Conservation (phyloP, 92 coral and sea anemone species). For the Pocillopora meandrina region DNA sequence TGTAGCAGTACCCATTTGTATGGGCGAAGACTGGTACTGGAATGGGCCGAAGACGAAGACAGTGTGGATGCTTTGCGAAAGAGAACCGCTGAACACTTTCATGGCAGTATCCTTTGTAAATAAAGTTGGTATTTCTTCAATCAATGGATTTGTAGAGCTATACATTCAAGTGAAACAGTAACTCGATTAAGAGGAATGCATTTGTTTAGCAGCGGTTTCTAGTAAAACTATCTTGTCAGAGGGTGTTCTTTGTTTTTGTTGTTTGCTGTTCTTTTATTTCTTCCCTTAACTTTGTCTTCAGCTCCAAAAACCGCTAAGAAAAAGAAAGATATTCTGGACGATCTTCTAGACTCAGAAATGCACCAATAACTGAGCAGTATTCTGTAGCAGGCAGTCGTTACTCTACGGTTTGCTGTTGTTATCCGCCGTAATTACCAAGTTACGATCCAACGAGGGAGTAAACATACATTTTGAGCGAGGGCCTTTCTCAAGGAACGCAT, state of each 20-base stretch:
- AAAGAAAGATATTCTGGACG: slow-evolving; percentile 76
- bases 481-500: too few relatives aligned
- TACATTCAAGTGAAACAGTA: too few relatives aligned
- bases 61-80: slow-evolving; percentile 88
- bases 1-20: slow-evolving; percentile 97
- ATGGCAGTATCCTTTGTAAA: slow-evolving; percentile 76
- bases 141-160: neutral
- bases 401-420: too few relatives aligned
- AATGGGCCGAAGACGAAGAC: slow-evolving; percentile 98
- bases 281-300: slow-evolving; percentile 37
- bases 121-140: neutral
- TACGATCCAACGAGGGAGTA: too few relatives aligned
- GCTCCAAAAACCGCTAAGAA: slow-evolving; percentile 68
- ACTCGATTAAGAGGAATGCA: too few relatives aligned
- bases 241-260: neutral
- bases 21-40: slow-evolving; percentile 94
- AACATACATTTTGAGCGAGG: too few relatives aligned
- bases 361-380: neutral
- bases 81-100: slow-evolving; percentile 94
- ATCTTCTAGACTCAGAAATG: slow-evolving; percentile 55
- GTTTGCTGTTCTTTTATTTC: neutral
- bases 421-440: too few relatives aligned
- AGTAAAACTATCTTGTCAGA: neutral
- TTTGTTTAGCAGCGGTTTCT: too few relatives aligned
- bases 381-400: neutral